These are phyloP conservation scores for Pseudomyrmex cubaensis DNA, from an alignment of 1,140 invertebrate genomes.

Conservation along the genomic window DNA sequence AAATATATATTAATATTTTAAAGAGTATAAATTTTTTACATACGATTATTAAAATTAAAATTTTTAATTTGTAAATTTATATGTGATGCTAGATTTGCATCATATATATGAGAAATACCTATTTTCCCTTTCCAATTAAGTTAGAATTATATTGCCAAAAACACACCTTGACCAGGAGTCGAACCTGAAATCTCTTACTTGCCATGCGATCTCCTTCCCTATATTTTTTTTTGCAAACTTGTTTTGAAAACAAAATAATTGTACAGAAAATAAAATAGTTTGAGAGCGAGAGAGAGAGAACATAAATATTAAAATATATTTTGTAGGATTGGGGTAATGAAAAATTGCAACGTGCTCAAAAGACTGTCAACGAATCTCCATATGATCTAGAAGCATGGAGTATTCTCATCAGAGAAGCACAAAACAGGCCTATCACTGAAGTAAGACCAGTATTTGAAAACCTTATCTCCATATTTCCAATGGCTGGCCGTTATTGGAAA, in stretches of 20 bases:
- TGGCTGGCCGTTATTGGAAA: constrained; percentile 99
- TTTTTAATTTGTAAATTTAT: too few species aligned
- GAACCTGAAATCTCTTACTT: too few species aligned
- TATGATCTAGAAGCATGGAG: constrained; percentile 99
- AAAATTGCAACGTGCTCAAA: constrained; percentile 91
- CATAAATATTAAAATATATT: constrained; percentile 23
- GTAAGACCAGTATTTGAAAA: constrained; percentile 97
- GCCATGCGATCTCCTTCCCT: too few species aligned
- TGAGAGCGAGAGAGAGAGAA: too few species aligned
- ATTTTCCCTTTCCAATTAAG: too few species aligned
- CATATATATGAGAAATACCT: too few species aligned
- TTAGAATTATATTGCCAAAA: too few species aligned
- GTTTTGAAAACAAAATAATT: too few species aligned
- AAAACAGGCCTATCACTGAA: constrained; percentile 95
- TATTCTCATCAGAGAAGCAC: constrained; percentile 95
- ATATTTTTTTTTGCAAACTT: neutral
- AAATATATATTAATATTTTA: neutral
- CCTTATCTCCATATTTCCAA: constrained; percentile 96
- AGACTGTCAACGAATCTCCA: constrained; percentile 92
- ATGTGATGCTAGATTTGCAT: too few species aligned
- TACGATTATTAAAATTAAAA: neutral
- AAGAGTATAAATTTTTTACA: neutral
- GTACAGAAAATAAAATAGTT: too few species aligned
- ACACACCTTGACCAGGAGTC: too few species aligned
- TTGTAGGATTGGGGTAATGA: constrained; percentile 95